Evolutionary conservation across 1,140 invertebrate species (phyloP).

Genomic region (Trichogramma pretiosum): DNA sequence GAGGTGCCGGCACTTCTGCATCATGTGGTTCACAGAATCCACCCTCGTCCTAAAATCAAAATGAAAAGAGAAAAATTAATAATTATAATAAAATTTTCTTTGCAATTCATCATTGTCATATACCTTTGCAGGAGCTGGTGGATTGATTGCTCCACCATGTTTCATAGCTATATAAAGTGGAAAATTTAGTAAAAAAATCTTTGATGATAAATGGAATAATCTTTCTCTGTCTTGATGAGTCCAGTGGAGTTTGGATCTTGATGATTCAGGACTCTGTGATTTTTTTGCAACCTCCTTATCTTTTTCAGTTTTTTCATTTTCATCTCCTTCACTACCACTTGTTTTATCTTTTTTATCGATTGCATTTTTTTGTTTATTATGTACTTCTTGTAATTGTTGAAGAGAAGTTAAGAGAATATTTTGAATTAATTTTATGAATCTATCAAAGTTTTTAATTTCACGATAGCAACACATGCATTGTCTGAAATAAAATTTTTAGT

Average conservation of each 20-base stretch:
- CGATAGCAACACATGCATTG: conserved; percentile 90
- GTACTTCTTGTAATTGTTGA: conserved; percentile 63
- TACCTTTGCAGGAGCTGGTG: conserved; percentile 40
- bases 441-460: conserved; percentile 81
- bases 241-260: conserved; percentile 45
- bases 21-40: conserved; percentile 84
- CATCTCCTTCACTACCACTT: conserved; percentile 24
- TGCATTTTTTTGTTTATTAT: conserved; percentile 47
- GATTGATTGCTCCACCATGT: conserved; percentile 50
- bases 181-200: conserved; percentile 80
- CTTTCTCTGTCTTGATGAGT: conserved; percentile 67
- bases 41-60: conserved; percentile 37
- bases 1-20: conserved; percentile 80
- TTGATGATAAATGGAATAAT: conserved; percentile 67
- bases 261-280: conserved; percentile 17
- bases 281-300: conserved; percentile 24
- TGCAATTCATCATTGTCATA: conserved; percentile 5
- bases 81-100: not conserved
- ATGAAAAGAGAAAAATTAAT: too few relatives aligned
- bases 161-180: conserved; percentile 88
- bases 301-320: conserved; percentile 29
- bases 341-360: conserved; percentile 30
- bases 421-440: conserved; percentile 77
- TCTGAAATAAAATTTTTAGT: conserved; percentile 44
- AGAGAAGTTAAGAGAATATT: conserved; percentile 66